These are phyloP conservation scores for Anguilla pacifica DNA, from an alignment of 2,797 vertebrate species.

Conservation along the genomic window DNA sequence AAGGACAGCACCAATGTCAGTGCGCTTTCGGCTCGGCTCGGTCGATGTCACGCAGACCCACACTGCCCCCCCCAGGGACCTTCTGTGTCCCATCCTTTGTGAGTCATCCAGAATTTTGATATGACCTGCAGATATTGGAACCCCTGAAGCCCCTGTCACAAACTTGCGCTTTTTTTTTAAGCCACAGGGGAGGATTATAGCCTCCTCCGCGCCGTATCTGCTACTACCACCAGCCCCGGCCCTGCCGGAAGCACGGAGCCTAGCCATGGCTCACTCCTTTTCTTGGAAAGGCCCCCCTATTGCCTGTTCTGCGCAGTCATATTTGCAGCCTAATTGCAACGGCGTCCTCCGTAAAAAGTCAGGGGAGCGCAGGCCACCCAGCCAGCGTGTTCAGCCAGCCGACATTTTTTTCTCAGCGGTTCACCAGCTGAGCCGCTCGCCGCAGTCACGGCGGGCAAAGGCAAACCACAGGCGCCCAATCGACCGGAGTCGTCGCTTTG, in stretches of 20 bases:
- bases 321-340: background rate
- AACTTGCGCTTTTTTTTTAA: background rate
- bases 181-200: background rate
- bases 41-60: background rate
- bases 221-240: background rate
- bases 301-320: background rate
- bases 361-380: background rate
- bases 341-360: background rate
- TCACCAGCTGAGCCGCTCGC: background rate
- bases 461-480: background rate
- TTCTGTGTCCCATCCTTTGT: slow-evolving; percentile 1
- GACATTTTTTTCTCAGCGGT: background rate
- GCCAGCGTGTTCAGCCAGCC: background rate
- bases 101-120: background rate
- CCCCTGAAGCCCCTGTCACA: background rate
- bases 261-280: background rate
- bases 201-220: background rate
- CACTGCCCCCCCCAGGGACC: background rate
- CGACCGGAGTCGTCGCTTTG: background rate
- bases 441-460: background rate
- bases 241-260: background rate
- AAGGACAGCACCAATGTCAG: background rate
- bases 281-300: background rate
- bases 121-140: background rate
- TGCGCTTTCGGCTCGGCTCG: background rate